Evolutionary conservation across 2,797 vertebrate species (phyloP), one percentile per base, ranked within the genome.

Genomic region (Eptatretus atami): DNA sequence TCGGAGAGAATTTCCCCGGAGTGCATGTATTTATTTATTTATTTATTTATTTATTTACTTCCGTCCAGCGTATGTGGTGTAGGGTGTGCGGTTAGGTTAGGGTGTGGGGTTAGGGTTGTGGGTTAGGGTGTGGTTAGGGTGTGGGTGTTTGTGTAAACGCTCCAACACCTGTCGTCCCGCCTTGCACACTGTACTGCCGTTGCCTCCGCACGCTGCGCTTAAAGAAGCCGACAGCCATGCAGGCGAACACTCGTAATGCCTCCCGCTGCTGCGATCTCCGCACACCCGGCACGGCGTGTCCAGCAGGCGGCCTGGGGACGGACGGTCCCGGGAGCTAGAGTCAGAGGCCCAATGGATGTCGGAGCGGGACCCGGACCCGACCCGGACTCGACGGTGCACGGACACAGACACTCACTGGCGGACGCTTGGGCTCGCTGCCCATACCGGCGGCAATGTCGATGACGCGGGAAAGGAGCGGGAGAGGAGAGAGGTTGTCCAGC

Each of bases 201-300:
- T 95, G 95, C 68, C 90, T 81, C 66, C 90, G 78, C 75, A 98
- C 95, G 73, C 90, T 98, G 72, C 90, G 76, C 73, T 98, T 98
- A 78, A 98, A 98, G 77, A 98, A 95, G 44, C 90, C 1, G 90
- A 96, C 90, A 96, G 64, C 90, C 90, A 67, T 96, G 66, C 90
- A 96, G 61, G 90, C 90, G 67, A 95, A 96, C 66, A 96, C 90
- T 9, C 90, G 12, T 98, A 98, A 73, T 98, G 90, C 65, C 95
- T 95, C 61, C 90, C 90, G 2, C 88, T 94, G 73, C 88, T 95
- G 68, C 90, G 81, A 73, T 94, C 90, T 1, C 90, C 90, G 64
- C 90, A 98, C 70, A 95, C 90, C 80, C 95, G 95, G 73, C 90
- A 98, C 13, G 90, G 90, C 70, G 94, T 95, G 70, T 98, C 90